A percentile compares a stretch with the other conserved stretches of the same genome.
Conservation (phyloP, 2,113 vertebrate genomes). For the Calonectris borealis region DNA sequence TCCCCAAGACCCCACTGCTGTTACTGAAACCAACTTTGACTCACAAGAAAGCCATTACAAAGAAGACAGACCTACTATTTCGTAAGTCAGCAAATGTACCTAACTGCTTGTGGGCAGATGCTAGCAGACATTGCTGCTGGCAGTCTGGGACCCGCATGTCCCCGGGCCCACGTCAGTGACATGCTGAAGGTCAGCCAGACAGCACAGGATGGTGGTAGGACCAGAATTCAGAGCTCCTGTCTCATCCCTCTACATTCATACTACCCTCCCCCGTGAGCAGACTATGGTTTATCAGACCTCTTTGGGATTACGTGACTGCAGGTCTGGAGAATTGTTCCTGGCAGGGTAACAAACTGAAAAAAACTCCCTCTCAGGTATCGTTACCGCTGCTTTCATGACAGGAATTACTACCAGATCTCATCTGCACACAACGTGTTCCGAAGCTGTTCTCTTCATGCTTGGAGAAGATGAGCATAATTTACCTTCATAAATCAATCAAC, state of each 20-base stretch:
- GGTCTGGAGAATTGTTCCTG: background rate
- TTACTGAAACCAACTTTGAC: background rate
- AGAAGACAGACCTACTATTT: background rate
- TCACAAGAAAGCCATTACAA: background rate
- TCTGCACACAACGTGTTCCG: background rate
- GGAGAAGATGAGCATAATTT: slow-evolving; percentile 19
- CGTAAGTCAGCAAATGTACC: background rate
- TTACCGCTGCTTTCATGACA: background rate
- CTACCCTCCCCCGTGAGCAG: background rate
- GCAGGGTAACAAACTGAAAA: background rate
- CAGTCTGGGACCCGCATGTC: background rate
- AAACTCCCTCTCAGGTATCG: background rate
- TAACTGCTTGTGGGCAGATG: background rate
- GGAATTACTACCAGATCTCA: background rate
- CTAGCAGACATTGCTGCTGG: background rate
- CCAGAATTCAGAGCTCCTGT: background rate
- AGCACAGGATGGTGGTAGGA: background rate
- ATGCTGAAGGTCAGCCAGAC: background rate
- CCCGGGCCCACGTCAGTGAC: rapidly evolving
- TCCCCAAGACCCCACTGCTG: background rate
- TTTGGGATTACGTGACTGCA: background rate
- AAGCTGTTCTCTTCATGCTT: background rate
- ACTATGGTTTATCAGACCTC: background rate
- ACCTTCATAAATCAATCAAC: slow-evolving; percentile 28
- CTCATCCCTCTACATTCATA: background rate